phyloP scores from a whole-genome alignment of 1,140 invertebrate genomes.

The Tetraneura akinire region DNA sequence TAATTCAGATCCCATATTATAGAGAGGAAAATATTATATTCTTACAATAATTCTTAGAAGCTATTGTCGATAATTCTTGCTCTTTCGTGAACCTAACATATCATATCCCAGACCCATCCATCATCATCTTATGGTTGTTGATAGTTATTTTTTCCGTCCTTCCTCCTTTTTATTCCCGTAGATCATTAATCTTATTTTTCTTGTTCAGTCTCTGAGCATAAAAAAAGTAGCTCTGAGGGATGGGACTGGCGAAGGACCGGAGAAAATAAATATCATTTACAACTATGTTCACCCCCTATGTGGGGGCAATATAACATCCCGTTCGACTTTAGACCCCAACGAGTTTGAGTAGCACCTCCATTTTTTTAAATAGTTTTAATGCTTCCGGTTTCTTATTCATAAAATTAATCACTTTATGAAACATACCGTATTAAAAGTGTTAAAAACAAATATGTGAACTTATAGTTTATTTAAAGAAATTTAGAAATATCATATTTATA shows the following conservation, averaged over 20 bases:
- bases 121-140: slow-evolving; percentile 43
- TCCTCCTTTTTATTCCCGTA: slow-evolving; percentile 20
- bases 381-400: slow-evolving; percentile 30
- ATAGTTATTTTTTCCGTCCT: slow-evolving; percentile 32
- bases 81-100: slow-evolving; percentile 6
- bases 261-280: slow-evolving; percentile 43
- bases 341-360: background rate
- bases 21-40: slow-evolving; percentile 20
- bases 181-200: slow-evolving; percentile 46
- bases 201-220: slow-evolving; percentile 16
- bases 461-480: slow-evolving; percentile 1
- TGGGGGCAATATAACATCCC: slow-evolving; percentile 32
- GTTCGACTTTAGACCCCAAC: slow-evolving; percentile 16
- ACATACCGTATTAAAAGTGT: background rate
- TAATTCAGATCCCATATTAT: slow-evolving; percentile 18
- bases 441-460: slow-evolving; percentile 16
- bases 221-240: slow-evolving; percentile 4
- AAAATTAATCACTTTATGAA: slow-evolving; percentile 25
- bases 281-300: slow-evolving; percentile 14
- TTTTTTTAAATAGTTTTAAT: slow-evolving; percentile 32
- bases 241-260: background rate
- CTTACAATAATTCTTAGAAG: background rate
- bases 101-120: slow-evolving; percentile 29
- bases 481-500: background rate
- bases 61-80: slow-evolving; percentile 34